Base-by-base conservation (phyloP, 2,888 invertebrate species). In the Drosophila kanekoi region DNA sequence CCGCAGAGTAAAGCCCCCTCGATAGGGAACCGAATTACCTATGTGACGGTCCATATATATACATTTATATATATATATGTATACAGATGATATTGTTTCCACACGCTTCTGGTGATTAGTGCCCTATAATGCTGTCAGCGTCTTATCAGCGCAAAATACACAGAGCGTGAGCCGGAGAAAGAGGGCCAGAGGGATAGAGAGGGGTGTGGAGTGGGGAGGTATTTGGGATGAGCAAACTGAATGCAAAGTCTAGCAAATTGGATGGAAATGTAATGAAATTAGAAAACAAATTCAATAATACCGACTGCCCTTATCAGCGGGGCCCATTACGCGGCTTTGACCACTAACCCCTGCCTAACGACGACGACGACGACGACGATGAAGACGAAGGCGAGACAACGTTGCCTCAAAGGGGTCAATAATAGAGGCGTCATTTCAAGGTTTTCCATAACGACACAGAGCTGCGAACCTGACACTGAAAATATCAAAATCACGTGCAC, bases 391-490 rank as follows among this genome's bases (percentile, higher is more conserved):
- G 32, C 47, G 28, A 16, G 28, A 32, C 37, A 32, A 38, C 52
- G 16, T 18, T 44, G 38, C 40, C 59, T 47, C 11, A 71, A 85
- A 87, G 77, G 83, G 83, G 83, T 85, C 70, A 65, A 58, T 57
- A 62, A 16, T 51, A 59, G 49, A 77, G 71, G 63, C 66, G 65
- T 78, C 60, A 44, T 16, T 48, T 28, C 62, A 69, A 73, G 65
- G 67, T 56, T 64, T 64, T 64, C 44, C 47, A 43, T 11, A 74
- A 51, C 48, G 33, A 40, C 45, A 18, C 16, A 48, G 41, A 48
- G 44, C 60, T 63, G 45, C 78, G 84, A 87, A 81, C 82, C 82
- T 82, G 82, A 82, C 82, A 76, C 65, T 82, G 83, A 83, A 82
- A 41, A 18, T n/a, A n/a, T 16, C 23, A 33, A 41, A 44, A 72